A percentile compares a stretch with the other conserved stretches of the same genome.
These are phyloP conservation scores for Myopa tessellatipennis DNA, from an alignment of 2,888 invertebrate species.

Conservation along the genomic window DNA sequence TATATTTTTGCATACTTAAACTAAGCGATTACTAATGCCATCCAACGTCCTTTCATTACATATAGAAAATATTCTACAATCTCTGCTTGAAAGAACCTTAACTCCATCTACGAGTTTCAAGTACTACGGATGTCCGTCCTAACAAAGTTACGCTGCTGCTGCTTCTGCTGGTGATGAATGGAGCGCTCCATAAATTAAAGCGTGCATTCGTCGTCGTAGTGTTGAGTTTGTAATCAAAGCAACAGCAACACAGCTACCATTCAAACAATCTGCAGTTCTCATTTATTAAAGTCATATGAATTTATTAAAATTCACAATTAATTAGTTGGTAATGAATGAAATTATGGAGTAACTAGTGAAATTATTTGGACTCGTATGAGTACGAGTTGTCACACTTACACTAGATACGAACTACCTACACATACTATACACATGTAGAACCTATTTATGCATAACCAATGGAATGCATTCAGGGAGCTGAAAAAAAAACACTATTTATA, in stretches of 20 bases:
- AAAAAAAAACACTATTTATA: too few species aligned
- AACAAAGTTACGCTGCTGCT: neutral
- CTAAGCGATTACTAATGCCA: too few species aligned
- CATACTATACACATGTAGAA: too few species aligned
- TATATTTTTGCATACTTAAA: too few species aligned
- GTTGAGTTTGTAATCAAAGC: neutral
- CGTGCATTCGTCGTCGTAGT: neutral
- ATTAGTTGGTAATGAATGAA: neutral
- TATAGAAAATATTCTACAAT: too few species aligned
- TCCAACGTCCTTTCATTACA: too few species aligned
- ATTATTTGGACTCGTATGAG: neutral
- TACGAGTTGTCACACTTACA: too few species aligned
- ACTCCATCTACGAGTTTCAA: neutral
- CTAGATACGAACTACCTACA: too few species aligned
- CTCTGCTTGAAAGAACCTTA: too few species aligned
- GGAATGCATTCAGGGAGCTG: too few species aligned
- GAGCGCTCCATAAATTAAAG: conserved; percentile 1
- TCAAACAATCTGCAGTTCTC: neutral
- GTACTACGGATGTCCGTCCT: neutral
- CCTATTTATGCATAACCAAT: too few species aligned
- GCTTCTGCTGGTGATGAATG: neutral
- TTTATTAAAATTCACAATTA: neutral
- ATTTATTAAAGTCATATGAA: neutral
- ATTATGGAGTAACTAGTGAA: neutral
- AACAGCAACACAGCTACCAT: too few species aligned